A percentile compares a stretch with the other conserved stretches of the same genome.
Evolutionary conservation across 2,113 vertebrate genomes (phyloP).

Genomic region (Anseranas semipalmata): DNA sequence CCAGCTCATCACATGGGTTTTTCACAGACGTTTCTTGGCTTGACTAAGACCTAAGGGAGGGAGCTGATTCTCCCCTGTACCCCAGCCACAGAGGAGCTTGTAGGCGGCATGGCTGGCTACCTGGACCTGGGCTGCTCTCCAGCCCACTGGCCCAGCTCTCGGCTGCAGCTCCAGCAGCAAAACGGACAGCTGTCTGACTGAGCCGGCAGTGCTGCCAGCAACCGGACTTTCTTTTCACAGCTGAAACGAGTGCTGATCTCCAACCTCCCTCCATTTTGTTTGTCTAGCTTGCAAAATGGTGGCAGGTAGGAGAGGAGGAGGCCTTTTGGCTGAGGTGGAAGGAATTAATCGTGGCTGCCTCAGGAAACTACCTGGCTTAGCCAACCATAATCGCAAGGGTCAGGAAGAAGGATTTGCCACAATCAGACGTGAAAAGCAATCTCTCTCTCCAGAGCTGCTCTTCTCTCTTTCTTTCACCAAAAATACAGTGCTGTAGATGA

Average conservation of each 20-base stretch:
- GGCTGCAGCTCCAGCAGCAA: background rate
- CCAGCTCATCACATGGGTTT: background rate
- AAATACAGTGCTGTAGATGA: background rate
- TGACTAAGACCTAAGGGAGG: background rate
- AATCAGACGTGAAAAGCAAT: background rate
- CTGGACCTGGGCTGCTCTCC: background rate
- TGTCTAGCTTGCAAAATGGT: background rate
- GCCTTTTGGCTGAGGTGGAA: background rate
- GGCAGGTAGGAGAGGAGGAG: background rate
- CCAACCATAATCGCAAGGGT: background rate
- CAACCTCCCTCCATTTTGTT: background rate
- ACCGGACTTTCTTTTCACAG: background rate
- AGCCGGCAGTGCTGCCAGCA: background rate
- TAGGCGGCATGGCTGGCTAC: accelerated
- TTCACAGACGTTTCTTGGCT: background rate
- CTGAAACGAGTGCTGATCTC: background rate
- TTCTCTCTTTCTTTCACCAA: background rate
- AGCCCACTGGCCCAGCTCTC: background rate
- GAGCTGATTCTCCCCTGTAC: too few relatives aligned
- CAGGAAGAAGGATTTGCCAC: background rate
- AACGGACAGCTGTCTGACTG: background rate
- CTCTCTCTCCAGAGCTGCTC: background rate
- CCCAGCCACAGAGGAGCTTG: background rate
- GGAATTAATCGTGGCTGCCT: background rate
- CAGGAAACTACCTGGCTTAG: background rate